Evolutionary conservation across 2,888 invertebrate species (phyloP), one percentile per base, ranked within the genome.

Genomic region (Carterocephalus palaemon): DNA sequence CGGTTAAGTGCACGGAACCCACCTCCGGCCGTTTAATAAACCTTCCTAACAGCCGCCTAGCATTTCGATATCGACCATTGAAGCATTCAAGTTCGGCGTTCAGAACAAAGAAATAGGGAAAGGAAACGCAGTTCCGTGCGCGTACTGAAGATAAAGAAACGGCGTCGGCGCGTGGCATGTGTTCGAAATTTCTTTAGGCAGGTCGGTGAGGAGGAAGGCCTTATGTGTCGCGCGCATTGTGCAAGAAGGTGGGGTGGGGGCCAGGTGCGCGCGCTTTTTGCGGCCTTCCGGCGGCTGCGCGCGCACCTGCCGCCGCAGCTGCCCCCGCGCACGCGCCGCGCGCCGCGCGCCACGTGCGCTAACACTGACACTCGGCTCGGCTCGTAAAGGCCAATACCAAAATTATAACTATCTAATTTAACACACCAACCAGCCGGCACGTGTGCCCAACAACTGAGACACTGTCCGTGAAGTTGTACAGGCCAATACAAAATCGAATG

Each of bases 191-290:
- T 63, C 59, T 68, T 63, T 66, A 65, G 59, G 60, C 58, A 41
- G 32, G 59, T 55, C 56, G 36, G 61, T 62, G 63, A 51, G 57
- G 62, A 50, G 57, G 63, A 62, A 60, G 59, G 54, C 52, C 58
- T 55, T 53, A 42, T 42, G 33, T 60, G 57, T 49, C 51, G 51
- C 48, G 64, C 55, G 70, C 72, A 76, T 81, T 84, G 84, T 81
- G 77, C 83, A 81, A 80, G 82, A 67, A 70, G 72, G 73, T 60
- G 59, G 60, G 36, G 43, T 61, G 64, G 62, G 57, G 57, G 67
- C 69, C 85, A 84, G 85, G 85, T 84, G 86, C 76, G 75, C 67
- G 66, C 62, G 70, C 67, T 85, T 84, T 85, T 83, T 84, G 74
- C 68, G 74, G 75, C 82, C 75, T 78, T 81, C 67, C 84, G 67